phyloP scores from a whole-genome alignment of 2,113 vertebrate genomes.

The Dicentrarchus labrax region DNA sequence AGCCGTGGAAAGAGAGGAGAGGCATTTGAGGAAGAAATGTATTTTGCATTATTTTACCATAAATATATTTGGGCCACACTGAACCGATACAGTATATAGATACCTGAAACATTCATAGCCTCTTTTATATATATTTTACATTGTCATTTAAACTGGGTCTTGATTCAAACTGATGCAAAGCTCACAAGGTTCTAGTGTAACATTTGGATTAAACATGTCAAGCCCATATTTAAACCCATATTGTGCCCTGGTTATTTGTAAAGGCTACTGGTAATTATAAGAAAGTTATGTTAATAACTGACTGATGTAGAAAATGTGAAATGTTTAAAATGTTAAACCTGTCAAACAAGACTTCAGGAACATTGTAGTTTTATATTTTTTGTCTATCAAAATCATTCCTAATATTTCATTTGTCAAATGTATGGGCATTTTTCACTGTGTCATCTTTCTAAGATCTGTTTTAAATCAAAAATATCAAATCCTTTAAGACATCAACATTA shows the following conservation, averaged over 20 bases:
- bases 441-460: neutral
- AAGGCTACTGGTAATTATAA: neutral
- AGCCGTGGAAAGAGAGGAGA: no score
- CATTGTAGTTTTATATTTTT: neutral
- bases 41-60: neutral
- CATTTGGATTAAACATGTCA: neutral
- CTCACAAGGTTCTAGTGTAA: neutral
- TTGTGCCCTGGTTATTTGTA: neutral
- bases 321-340: neutral
- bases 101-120: neutral
- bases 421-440: neutral
- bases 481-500: neutral
- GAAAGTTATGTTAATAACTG: neutral
- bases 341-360: neutral
- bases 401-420: neutral
- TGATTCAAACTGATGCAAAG: neutral
- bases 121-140: no score
- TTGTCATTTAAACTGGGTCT: neutral
- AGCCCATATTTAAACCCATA: neutral
- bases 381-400: neutral
- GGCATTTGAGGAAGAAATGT: no score
- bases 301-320: slow-evolving; percentile 2
- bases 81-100: neutral
- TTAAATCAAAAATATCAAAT: neutral
- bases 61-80: neutral